These are phyloP conservation scores for Eupithecia inturbata DNA, from an alignment of 2,888 invertebrate genomes.

Conservation along the genomic window DNA sequence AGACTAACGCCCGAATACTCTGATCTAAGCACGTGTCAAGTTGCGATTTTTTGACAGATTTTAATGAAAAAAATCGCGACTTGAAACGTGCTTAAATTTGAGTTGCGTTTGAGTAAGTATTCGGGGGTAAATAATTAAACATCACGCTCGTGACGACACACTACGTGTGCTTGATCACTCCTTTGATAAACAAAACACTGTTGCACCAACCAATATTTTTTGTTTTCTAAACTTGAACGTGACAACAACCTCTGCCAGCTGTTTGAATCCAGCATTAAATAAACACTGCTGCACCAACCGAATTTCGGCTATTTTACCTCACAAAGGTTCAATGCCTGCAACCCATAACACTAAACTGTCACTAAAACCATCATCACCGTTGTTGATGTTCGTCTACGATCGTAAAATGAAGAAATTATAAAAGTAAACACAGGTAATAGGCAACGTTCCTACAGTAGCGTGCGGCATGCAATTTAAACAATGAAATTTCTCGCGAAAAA, in stretches of 20 bases:
- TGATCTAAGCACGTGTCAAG: no score
- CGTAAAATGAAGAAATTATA: constrained; percentile 55
- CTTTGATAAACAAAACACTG: neutral
- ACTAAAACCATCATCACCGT: constrained; percentile 30
- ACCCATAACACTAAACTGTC: constrained; percentile 22
- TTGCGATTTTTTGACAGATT: no score
- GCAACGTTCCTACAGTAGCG: constrained; percentile 47
- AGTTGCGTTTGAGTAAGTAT: no score
- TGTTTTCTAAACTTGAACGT: neutral
- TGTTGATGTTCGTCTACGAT: constrained; percentile 28
- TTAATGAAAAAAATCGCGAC: no score
- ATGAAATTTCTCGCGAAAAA: constrained; percentile 49
- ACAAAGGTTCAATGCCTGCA: constrained; percentile 26
- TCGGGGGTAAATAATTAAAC: neutral
- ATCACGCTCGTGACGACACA: neutral
- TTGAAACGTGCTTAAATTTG: no score
- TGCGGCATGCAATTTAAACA: constrained; percentile 57
- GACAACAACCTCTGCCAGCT: neutral
- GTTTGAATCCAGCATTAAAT: neutral
- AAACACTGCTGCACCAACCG: neutral
- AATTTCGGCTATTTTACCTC: neutral
- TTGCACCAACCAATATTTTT: neutral
- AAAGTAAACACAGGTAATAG: constrained; percentile 48
- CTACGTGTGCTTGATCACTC: neutral
- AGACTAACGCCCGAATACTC: neutral